Evolutionary conservation across 1,140 invertebrate species (phyloP).

Genomic region (Magallana angulata): DNA sequence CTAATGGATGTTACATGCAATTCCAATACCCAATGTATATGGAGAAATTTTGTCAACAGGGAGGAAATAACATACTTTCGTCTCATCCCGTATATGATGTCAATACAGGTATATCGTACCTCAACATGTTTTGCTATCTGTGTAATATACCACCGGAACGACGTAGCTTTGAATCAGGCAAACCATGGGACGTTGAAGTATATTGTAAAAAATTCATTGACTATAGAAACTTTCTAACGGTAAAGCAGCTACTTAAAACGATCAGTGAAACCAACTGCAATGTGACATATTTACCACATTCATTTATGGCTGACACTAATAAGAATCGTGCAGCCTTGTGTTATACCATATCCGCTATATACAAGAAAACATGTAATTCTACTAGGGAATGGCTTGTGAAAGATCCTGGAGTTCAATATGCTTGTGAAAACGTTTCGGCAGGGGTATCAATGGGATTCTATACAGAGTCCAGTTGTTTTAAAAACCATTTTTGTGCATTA

Average conservation of each 20-base stretch:
- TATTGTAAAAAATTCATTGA: neutral
- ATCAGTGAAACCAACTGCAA: neutral
- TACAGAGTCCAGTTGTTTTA: neutral
- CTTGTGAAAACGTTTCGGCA: neutral
- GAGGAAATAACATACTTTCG: neutral
- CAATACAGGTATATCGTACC: neutral
- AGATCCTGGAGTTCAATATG: neutral
- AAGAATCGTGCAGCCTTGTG: neutral
- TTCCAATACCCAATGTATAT: neutral
- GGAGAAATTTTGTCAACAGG: neutral
- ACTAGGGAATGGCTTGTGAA: neutral
- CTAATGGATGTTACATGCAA: conserved; percentile 12
- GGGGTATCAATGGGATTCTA: neutral
- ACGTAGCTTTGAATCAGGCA: neutral
- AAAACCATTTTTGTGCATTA: neutral
- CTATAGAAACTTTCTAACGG: neutral
- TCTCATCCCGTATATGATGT: neutral
- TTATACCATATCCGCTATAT: neutral
- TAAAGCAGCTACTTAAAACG: neutral
- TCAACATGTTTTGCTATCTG: conserved; percentile 2
- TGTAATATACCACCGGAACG: neutral
- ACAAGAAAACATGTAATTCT: neutral
- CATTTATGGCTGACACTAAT: neutral
- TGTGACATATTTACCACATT: neutral
- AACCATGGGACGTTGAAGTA: neutral